Conservation (phyloP, 2,888 invertebrate species). For the Pandemis corylana region DNA sequence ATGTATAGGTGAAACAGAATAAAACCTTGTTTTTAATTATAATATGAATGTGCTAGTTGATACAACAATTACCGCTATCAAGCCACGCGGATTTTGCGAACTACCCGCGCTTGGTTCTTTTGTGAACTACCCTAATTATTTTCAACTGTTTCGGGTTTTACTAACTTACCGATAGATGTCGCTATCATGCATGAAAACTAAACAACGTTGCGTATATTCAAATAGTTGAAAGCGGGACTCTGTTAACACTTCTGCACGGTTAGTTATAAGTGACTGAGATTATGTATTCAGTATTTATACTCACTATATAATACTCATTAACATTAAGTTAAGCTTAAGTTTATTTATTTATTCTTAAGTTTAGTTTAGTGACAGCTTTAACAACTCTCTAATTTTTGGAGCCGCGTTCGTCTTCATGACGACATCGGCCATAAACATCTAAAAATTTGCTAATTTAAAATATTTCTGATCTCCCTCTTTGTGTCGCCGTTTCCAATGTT, state of each 20-base stretch:
- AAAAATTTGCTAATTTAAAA: too few species aligned
- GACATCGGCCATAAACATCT: not conserved
- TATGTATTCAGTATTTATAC: not conserved
- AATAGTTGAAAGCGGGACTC: not conserved
- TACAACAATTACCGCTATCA: not conserved
- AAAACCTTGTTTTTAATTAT: too few species aligned
- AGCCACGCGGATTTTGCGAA: not conserved
- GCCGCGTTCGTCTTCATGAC: not conserved
- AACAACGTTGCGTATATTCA: not conserved
- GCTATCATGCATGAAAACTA: not conserved
- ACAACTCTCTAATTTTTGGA: not conserved
- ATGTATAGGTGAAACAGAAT: too few species aligned
- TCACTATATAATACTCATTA: not conserved
- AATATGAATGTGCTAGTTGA: too few species aligned
- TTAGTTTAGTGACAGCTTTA: not conserved
- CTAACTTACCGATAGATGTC: not conserved
- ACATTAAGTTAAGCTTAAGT: not conserved
- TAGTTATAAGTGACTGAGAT: not conserved
- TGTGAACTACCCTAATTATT: slow-evolving; percentile 1
- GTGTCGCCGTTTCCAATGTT: too few species aligned
- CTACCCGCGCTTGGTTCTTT: not conserved
- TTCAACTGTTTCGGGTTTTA: not conserved
- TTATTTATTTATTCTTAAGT: not conserved
- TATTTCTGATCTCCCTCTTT: too few species aligned
- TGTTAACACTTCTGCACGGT: not conserved